Base-by-base conservation (phyloP, 2,113 vertebrate species). In the Rissa tridactyla region DNA sequence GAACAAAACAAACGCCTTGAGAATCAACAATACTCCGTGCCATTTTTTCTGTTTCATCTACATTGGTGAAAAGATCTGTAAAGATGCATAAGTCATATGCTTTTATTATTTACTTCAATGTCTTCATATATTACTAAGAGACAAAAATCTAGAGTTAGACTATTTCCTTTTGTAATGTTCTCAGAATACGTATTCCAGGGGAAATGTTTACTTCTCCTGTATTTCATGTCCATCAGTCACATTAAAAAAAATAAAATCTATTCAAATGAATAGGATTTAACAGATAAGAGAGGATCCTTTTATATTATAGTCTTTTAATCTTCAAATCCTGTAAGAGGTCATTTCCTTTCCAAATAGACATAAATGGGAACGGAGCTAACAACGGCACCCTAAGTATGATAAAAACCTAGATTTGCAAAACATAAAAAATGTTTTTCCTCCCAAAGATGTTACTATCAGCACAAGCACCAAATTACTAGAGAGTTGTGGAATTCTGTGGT, bases 1-100 rank as follows among this genome's bases (percentile, higher is more conserved):
- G 99, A 65, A 99, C 98, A 91, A 99, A 99, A 97, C 98, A 99
- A 96, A 99, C 99, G 13, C 99, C 99, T 80, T 98, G 98, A 20
- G 99, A 99, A 98, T 99, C 98, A 55, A 94, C 89, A 81, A 99
- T 96, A 82, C 99, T 99, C 95, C 77, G 95, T 40, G 99, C 99
- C 98, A 99, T 99, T 88, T 97, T 90, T 81, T 98, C 99, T 7
- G 99, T 99, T 86, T 99, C 99, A 73, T 96, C 86, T 86, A 99
- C 98, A 75, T 98, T 98, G 73, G 98, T 98, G 97, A 99, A 99
- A 92, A 99, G 98, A 90, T 98, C 99, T 99, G 98, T 46, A 91
- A 97, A 89, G 91, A 92, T 10, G 42, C 15, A 68, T 2, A 96
- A 32, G 36, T 79, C 30, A n/a, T 18, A 52, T 7, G 8, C 57